A percentile compares a stretch with the other conserved stretches of the same genome.
Evolutionary conservation across 2,113 vertebrate genomes (phyloP).

Genomic region (Pomatostomus ruficeps): DNA sequence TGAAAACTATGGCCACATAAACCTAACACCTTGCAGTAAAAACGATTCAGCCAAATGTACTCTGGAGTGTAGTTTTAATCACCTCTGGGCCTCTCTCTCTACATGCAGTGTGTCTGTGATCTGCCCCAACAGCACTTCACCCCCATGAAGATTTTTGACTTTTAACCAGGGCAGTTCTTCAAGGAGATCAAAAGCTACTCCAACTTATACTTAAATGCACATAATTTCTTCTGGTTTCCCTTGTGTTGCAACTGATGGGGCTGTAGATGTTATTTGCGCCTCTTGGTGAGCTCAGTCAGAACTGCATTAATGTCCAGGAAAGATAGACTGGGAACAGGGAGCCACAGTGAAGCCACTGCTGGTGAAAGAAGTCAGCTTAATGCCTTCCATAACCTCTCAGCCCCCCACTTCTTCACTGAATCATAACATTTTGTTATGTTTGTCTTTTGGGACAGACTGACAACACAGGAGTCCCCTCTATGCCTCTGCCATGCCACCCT

Average conservation of each 20-base stretch:
- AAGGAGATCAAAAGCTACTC: neutral
- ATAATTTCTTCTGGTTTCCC: neutral
- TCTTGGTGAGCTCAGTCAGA: neutral
- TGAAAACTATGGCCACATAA: conserved; percentile 23
- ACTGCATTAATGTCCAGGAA: neutral
- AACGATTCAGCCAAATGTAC: neutral
- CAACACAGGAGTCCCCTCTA: fast-evolving
- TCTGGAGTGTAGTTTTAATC: neutral
- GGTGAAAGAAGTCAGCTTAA: neutral
- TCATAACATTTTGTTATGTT: neutral
- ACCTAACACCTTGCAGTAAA: neutral
- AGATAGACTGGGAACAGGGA: neutral
- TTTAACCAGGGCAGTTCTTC: neutral
- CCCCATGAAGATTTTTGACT: neutral
- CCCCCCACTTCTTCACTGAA: neutral
- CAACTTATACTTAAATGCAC: neutral
- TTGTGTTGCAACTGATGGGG: neutral
- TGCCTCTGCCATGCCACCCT: fast-evolving
- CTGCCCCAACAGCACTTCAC: neutral
- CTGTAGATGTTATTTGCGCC: neutral
- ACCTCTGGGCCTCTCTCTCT: neutral
- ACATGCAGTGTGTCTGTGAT: neutral
- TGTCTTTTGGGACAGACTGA: neutral
- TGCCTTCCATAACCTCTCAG: neutral
- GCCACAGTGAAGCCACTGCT: neutral